phyloP scores from a whole-genome alignment of 2,797 vertebrate species.

The Diplodus puntazzo region DNA sequence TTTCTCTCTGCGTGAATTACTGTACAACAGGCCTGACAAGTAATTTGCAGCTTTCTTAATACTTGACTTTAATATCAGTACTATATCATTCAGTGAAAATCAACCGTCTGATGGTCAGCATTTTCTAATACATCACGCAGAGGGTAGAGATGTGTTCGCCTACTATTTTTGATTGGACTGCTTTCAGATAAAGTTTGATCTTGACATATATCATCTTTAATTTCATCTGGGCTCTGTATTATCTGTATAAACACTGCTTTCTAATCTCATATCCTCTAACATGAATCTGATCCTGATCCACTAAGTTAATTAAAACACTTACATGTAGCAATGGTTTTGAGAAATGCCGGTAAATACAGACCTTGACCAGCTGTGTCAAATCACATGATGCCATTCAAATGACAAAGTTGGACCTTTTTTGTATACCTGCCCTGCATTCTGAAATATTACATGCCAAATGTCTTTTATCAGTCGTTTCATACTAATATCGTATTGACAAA shows the following conservation, averaged over 20 bases:
- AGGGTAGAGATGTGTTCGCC: constrained; percentile 52
- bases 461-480: neutral
- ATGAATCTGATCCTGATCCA: constrained; percentile 66
- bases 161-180: constrained; percentile 75
- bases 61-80: constrained; percentile 19
- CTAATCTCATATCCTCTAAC: constrained; percentile 47
- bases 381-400: neutral
- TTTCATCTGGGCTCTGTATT: constrained; percentile 70
- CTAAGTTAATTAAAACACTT: constrained; percentile 76
- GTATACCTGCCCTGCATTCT: neutral
- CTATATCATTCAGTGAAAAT: constrained; percentile 35
- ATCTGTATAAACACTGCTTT: constrained; percentile 66
- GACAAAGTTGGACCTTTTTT: neutral
- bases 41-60: constrained; percentile 35
- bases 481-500: constrained; percentile 10
- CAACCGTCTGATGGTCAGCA: neutral
- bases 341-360: constrained; percentile 35
- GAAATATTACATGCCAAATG: constrained; percentile 2
- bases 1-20: constrained; percentile 25
- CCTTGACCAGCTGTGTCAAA: constrained; percentile 27
- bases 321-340: constrained; percentile 34
- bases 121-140: constrained; percentile 24
- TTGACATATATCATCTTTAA: constrained; percentile 58
- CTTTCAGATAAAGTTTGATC: constrained; percentile 78
- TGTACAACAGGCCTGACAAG: constrained; percentile 17